Evolutionary conservation across 2,888 invertebrate species (phyloP).

Genomic region (Apamea anceps): DNA sequence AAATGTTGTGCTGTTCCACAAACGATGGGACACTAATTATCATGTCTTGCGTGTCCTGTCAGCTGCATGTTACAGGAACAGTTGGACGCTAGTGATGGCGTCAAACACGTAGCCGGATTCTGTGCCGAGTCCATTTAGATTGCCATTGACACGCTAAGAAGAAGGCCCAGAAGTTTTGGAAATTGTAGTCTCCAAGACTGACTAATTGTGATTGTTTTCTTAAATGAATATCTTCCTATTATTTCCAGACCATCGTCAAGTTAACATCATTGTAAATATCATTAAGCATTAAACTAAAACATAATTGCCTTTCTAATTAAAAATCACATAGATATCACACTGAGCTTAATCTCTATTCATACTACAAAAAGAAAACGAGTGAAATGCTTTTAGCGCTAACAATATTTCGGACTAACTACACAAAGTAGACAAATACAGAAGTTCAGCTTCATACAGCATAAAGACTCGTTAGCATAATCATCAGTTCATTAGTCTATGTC

Average conservation of each 20-base stretch:
- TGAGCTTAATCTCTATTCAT: conserved; percentile 35
- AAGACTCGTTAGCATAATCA: not conserved
- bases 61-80: too few relatives aligned
- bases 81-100: too few relatives aligned
- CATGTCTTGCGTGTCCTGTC: too few relatives aligned
- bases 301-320: not conserved
- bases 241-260: not conserved
- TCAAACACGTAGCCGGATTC: too few relatives aligned
- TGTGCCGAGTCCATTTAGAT: too few relatives aligned
- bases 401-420: conserved; percentile 41
- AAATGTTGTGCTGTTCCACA: too few relatives aligned
- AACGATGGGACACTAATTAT: too few relatives aligned
- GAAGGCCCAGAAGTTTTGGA: not conserved
- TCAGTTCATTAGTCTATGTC: too few relatives aligned
- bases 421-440: not conserved
- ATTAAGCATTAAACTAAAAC: not conserved
- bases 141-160: too few relatives aligned
- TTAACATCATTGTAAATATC: too few relatives aligned
- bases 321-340: conserved; percentile 1
- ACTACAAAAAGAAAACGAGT: conserved; percentile 21
- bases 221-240: not conserved
- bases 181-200: not conserved
- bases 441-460: not conserved
- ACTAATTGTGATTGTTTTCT: not conserved
- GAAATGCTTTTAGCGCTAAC: conserved; percentile 54